Evolutionary conservation across 2,888 invertebrate species (phyloP).

Genomic region (Melolontha melolontha): DNA sequence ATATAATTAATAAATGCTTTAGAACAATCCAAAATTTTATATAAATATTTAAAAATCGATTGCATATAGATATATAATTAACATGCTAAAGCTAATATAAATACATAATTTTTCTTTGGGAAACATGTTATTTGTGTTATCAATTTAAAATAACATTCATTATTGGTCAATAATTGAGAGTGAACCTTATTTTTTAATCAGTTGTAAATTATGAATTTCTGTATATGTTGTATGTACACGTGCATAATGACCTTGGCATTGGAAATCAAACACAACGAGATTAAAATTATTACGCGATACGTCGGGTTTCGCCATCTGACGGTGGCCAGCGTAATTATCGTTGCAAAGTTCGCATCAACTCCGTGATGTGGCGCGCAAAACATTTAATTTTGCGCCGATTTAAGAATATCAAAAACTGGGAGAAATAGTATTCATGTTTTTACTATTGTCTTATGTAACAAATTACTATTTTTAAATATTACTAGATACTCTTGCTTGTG

Average conservation of each 20-base stretch:
- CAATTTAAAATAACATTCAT: too few species aligned
- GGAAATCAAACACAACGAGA: constrained; percentile 36
- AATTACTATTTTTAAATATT: too few species aligned
- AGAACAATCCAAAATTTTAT: too few species aligned
- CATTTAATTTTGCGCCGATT: constrained; percentile 2
- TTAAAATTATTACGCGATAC: constrained; percentile 19
- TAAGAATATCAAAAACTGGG: background rate
- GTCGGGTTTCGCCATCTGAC: constrained; percentile 46
- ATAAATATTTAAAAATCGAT: too few species aligned
- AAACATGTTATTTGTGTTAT: too few species aligned
- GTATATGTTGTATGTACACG: constrained; percentile 36
- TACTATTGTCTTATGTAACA: too few species aligned
- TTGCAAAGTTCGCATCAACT: background rate
- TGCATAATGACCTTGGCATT: constrained; percentile 47
- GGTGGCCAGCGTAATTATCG: constrained; percentile 22
- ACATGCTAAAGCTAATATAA: too few species aligned
- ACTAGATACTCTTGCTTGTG: too few species aligned
- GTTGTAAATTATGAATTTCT: background rate
- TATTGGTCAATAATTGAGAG: background rate
- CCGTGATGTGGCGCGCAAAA: constrained; percentile 21
- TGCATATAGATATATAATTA: too few species aligned
- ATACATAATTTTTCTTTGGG: too few species aligned
- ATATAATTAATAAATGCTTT: too few species aligned
- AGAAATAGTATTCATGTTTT: too few species aligned
- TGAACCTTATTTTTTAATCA: background rate